phyloP scores from a whole-genome alignment of 2,113 vertebrate genomes.

The Rhinichthys klamathensis region DNA sequence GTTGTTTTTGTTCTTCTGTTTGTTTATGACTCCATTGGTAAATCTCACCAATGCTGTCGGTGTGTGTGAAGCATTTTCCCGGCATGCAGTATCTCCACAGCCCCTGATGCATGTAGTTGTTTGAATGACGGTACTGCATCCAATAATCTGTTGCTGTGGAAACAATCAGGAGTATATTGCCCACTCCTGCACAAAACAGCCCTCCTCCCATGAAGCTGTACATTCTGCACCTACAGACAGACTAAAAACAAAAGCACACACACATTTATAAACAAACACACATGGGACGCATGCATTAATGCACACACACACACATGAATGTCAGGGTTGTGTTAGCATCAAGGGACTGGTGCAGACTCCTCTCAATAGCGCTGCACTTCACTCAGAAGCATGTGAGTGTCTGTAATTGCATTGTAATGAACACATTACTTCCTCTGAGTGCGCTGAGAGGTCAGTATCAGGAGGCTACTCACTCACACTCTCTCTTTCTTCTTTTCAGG shows the following conservation, averaged over 20 bases:
- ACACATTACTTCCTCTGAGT: slow-evolving; percentile 73
- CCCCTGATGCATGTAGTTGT: slow-evolving; percentile 76
- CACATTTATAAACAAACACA: slow-evolving; percentile 47
- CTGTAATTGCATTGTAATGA: slow-evolving; percentile 77
- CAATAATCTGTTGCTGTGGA: slow-evolving; percentile 82
- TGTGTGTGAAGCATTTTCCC: slow-evolving; percentile 73
- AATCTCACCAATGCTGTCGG: slow-evolving; percentile 68
- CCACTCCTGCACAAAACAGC: slow-evolving; percentile 77
- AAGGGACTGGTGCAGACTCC: slow-evolving; percentile 54
- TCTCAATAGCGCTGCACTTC: slow-evolving; percentile 55
- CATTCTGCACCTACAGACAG: slow-evolving; percentile 72
- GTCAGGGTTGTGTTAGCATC: slow-evolving; percentile 56
- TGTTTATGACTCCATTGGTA: background rate
- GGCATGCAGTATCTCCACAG: slow-evolving; percentile 75
- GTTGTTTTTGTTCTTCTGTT: no score
- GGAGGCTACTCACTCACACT: slow-evolving; percentile 43
- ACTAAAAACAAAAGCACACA: slow-evolving; percentile 48
- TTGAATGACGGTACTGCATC: slow-evolving; percentile 76
- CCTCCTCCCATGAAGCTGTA: slow-evolving; percentile 80
- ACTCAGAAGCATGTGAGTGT: slow-evolving; percentile 70
- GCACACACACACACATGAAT: slow-evolving; percentile 49
- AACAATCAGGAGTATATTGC: slow-evolving; percentile 80
- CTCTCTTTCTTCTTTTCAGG: background rate
- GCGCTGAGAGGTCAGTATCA: slow-evolving; percentile 64
- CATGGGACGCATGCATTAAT: slow-evolving; percentile 36